Evolutionary conservation across 2,888 invertebrate genomes (phyloP).

Genomic region (Drosophila buzzatii): DNA sequence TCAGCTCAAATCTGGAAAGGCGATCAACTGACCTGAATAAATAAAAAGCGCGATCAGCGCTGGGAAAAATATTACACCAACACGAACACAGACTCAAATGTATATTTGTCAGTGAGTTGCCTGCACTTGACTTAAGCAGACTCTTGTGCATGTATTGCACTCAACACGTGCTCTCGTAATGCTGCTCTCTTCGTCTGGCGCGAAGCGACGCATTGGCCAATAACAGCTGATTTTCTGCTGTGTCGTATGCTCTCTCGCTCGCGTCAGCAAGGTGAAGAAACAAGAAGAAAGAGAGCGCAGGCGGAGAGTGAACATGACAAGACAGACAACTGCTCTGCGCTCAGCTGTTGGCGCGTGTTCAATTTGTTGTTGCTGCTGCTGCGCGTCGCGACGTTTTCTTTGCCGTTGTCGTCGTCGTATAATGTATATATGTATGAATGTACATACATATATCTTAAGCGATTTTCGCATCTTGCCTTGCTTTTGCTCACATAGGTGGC

Average conservation of each 20-base stretch:
- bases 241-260: not conserved
- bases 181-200: not conserved
- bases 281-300: not conserved
- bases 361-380: slow-evolving; percentile 56
- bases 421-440: too few relatives aligned
- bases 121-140: not conserved
- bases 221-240: slow-evolving; percentile 41
- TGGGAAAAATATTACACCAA: not conserved
- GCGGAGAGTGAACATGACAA: slow-evolving; percentile 10
- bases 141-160: slow-evolving; percentile 27
- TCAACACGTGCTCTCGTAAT: slow-evolving; percentile 45
- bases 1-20: not conserved
- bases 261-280: not conserved
- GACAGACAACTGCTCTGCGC: slow-evolving; percentile 21
- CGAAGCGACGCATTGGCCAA: slow-evolving; percentile 13
- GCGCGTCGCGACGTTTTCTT: slow-evolving; percentile 35
- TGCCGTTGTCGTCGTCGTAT: slow-evolving; percentile 4
- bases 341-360: slow-evolving; percentile 51
- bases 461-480: slow-evolving; percentile 1
- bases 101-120: not conserved
- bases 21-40: not conserved
- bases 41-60: too few relatives aligned
- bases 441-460: not conserved
- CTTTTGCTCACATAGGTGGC: not conserved
- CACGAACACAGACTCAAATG: not conserved